Evolutionary conservation across 2,113 vertebrate genomes (phyloP).

Genomic region (Pseudorasbora parva): DNA sequence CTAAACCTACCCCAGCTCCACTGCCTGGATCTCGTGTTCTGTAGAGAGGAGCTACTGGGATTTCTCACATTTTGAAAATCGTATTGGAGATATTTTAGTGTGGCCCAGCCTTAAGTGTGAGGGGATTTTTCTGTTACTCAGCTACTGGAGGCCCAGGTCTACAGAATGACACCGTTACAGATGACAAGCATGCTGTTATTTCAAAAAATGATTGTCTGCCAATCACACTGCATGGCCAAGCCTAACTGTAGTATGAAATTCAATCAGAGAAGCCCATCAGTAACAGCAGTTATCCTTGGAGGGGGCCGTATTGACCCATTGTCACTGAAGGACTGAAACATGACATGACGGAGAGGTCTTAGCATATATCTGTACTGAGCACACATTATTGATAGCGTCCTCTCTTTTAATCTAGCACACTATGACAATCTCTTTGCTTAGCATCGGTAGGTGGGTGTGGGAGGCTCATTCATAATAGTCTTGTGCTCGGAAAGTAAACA

Average conservation of each 20-base stretch:
- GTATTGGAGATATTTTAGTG: too few species aligned
- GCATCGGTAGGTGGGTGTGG: not conserved
- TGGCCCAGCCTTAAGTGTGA: not conserved
- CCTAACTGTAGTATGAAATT: slow-evolving; percentile 3
- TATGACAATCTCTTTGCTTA: slow-evolving; percentile 24
- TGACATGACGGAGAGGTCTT: slow-evolving; percentile 13
- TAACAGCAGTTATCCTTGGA: not conserved
- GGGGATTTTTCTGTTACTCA: not conserved
- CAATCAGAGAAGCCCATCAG: slow-evolving; percentile 1
- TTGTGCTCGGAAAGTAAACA: slow-evolving; percentile 17
- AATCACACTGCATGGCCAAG: not conserved
- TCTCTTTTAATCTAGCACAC: not conserved
- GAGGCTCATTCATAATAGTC: slow-evolving; percentile 20
- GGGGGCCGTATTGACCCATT: not conserved
- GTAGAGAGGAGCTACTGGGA: too few species aligned
- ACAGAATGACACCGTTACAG: slow-evolving; percentile 3
- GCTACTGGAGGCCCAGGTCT: not conserved
- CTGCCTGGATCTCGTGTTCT: too few species aligned
- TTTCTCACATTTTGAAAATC: too few species aligned
- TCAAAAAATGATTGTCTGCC: not conserved
- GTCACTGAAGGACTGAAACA: not conserved
- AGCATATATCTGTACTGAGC: not conserved
- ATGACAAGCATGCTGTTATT: not conserved
- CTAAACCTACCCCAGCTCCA: too few species aligned
- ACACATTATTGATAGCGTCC: slow-evolving; percentile 34